A percentile compares a stretch with the other conserved stretches of the same genome.
These are phyloP conservation scores for Smittia aterrima DNA, from an alignment of 2,888 invertebrate species.

Conservation along the genomic window DNA sequence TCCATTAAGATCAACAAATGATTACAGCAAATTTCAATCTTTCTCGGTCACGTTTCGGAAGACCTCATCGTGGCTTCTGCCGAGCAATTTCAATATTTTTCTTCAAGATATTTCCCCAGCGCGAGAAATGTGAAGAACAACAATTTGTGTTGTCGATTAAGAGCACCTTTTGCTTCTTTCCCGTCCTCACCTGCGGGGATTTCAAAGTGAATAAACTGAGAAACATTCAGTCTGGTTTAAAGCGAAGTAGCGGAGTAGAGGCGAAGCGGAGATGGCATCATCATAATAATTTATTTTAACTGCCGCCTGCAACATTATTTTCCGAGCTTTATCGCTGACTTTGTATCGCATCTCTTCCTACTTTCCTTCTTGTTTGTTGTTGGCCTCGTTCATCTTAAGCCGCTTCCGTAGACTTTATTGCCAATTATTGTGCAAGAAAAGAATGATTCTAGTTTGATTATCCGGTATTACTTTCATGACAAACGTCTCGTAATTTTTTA, in stretches of 20 bases:
- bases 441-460: neutral
- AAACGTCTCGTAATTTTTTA: slow-evolving; percentile 8
- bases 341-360: neutral
- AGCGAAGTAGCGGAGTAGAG: neutral
- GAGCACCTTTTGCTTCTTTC: slow-evolving; percentile 16
- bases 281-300: slow-evolving; percentile 35
- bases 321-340: neutral
- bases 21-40: too few species aligned
- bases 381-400: neutral
- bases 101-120: neutral
- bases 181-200: neutral
- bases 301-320: neutral
- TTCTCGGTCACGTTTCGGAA: too few species aligned
- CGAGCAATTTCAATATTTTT: too few species aligned
- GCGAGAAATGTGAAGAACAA: slow-evolving; percentile 16
- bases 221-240: slow-evolving; percentile 1
- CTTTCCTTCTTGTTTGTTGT: neutral
- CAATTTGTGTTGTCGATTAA: slow-evolving; percentile 35
- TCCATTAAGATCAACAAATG: too few species aligned
- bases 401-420: slow-evolving; percentile 28
- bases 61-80: too few species aligned
- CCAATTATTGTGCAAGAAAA: slow-evolving; percentile 14
- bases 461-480: neutral
- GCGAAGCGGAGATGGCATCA: slow-evolving; percentile 2
- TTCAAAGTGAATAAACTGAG: too few species aligned